These are phyloP conservation scores for Tapirus indicus DNA, from an alignment of 2,797 vertebrate species.

Conservation along the genomic window DNA sequence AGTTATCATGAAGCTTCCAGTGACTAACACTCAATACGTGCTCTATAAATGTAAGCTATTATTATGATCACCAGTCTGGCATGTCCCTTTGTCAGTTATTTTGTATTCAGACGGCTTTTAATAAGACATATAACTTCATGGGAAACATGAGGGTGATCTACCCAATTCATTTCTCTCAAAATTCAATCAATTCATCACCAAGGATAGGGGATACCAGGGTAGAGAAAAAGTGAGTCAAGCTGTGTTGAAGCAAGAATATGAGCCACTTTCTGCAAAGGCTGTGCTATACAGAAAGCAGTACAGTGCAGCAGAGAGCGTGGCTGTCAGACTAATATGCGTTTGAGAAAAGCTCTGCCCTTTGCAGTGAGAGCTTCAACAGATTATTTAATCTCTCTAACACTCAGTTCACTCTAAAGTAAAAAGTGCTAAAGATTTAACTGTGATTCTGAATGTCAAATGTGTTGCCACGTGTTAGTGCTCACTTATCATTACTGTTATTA, in stretches of 20 bases:
- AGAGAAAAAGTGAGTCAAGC: not conserved
- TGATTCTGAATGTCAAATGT: not conserved
- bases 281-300: not conserved
- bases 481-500: not conserved
- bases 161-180: not conserved
- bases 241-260: not conserved
- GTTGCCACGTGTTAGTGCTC: not conserved
- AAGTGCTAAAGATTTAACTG: not conserved
- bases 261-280: not conserved
- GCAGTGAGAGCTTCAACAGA: not conserved
- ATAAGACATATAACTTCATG: not conserved
- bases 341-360: not conserved
- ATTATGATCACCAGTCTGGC: no score
- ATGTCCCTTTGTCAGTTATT: not conserved
- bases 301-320: rapidly evolving
- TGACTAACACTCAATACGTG: not conserved
- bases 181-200: not conserved
- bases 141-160: not conserved
- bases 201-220: not conserved
- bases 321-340: rapidly evolving
- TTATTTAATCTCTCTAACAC: not conserved
- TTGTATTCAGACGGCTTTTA: not conserved
- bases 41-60: not conserved
- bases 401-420: not conserved
- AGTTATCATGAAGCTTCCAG: not conserved